These are phyloP conservation scores for Malacosoma neustria DNA, from an alignment of 2,888 invertebrate genomes.

Conservation along the genomic window DNA sequence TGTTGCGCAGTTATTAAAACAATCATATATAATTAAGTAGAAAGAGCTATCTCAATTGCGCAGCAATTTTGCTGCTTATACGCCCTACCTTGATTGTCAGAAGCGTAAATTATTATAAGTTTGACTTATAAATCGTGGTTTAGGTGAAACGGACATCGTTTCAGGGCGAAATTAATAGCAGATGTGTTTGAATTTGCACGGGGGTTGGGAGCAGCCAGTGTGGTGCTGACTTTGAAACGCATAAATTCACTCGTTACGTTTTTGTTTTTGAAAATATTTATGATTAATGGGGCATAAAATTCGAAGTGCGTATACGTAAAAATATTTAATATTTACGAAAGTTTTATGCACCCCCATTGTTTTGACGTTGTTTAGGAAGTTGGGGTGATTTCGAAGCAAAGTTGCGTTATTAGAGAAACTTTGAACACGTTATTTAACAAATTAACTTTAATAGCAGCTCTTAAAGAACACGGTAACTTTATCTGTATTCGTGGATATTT, in stretches of 20 bases:
- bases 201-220: constrained; percentile 36
- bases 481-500: not conserved
- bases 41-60: no score
- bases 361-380: constrained; percentile 17
- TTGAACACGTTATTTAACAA: not conserved
- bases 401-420: constrained; percentile 1
- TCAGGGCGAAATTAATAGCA: constrained; percentile 66
- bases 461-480: not conserved
- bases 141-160: constrained; percentile 56
- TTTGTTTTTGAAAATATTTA: constrained; percentile 55
- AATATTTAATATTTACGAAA: constrained; percentile 40
- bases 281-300: constrained; percentile 68
- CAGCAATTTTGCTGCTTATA: no score
- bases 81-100: no score
- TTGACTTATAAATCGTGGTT: constrained; percentile 65
- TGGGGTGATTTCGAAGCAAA: constrained; percentile 20
- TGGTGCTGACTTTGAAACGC: constrained; percentile 59
- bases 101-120: no score
- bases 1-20: no score
- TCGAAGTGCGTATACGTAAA: constrained; percentile 44
- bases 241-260: constrained; percentile 63
- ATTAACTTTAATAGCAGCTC: not conserved
- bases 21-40: no score
- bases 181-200: constrained; percentile 62
- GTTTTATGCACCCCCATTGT: constrained; percentile 22